These are phyloP conservation scores for Ceraclea dissimilis DNA, from an alignment of 2,888 invertebrate genomes.

Conservation along the genomic window DNA sequence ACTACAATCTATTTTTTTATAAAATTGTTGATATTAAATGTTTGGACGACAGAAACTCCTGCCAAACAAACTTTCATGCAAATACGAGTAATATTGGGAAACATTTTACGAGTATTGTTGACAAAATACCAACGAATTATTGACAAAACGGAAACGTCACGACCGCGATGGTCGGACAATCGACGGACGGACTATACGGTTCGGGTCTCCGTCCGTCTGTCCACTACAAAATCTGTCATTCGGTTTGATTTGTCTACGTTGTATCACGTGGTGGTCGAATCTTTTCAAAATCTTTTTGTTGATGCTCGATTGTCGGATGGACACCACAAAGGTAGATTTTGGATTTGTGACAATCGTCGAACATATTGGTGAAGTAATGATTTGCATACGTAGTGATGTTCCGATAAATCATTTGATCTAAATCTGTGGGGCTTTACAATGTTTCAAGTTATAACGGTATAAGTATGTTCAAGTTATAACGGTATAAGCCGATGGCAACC, in stretches of 20 bases:
- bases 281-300: constrained; percentile 3
- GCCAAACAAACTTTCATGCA: neutral
- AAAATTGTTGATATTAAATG: no score
- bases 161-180: neutral
- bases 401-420: neutral
- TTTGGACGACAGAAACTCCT: no score
- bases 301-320: constrained; percentile 15
- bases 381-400: constrained; percentile 5
- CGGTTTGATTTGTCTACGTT: constrained; percentile 1
- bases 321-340: constrained; percentile 23
- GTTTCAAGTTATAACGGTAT: no score
- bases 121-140: neutral
- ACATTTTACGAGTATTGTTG: neutral
- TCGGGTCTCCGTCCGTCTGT: neutral
- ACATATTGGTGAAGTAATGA: neutral
- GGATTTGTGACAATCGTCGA: constrained; percentile 12
- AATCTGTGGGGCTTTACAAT: neutral
- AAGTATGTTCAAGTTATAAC: no score
- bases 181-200: neutral
- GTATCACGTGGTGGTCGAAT: constrained; percentile 23
- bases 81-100: neutral
- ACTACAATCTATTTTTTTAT: no score
- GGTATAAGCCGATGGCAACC: no score
- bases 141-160: constrained; percentile 1
- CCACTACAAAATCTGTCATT: neutral